Evolutionary conservation across 1,140 invertebrate genomes (phyloP), one percentile per base, ranked within the genome.

Genomic region (Penaeus chinensis): DNA sequence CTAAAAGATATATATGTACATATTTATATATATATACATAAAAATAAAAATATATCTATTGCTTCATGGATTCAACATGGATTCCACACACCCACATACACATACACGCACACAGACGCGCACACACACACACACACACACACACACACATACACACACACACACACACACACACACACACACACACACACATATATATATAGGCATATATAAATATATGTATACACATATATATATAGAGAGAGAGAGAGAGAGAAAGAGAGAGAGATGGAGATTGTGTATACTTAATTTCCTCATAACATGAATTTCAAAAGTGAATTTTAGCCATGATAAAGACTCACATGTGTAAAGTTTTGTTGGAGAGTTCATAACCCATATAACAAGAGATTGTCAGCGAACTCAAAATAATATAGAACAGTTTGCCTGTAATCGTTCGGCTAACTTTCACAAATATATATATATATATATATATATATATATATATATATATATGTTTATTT

Each of bases 201-300:
- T 66, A 27, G 16, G 20, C 20, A 66, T 18, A 66, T 66, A 66
- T 66, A 66, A 22, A 66, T 19, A 66, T 66, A 66, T 66, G 20
- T 66, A 66, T 66, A 66, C 20, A 66, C 20, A 66, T 66, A 66
- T 66, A 66, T 66, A 66, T 66, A 66, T 66, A 66, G 8, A 66
- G 10, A 66, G 10, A 66, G 10, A 66, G 10, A 66, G 10, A 66
- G 10, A 66, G 20, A 66, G 8, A 66, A 0, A 66, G 10, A 66
- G 10, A 66, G 10, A 66, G 10, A 66, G 10, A 66, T 20, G 20
- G 8, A 66, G 22, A 16, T 5, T 8, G 27, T 69, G 66, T 22
- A n/a, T 32, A 13, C 32, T 2, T 71, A 32, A n/a, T 42, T 4
- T 42, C 37, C 37, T 42, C 37, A 42, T 42, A 42, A 42, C 37